Evolutionary conservation across 1,140 invertebrate genomes (phyloP).

Genomic region (Papilio helenus): DNA sequence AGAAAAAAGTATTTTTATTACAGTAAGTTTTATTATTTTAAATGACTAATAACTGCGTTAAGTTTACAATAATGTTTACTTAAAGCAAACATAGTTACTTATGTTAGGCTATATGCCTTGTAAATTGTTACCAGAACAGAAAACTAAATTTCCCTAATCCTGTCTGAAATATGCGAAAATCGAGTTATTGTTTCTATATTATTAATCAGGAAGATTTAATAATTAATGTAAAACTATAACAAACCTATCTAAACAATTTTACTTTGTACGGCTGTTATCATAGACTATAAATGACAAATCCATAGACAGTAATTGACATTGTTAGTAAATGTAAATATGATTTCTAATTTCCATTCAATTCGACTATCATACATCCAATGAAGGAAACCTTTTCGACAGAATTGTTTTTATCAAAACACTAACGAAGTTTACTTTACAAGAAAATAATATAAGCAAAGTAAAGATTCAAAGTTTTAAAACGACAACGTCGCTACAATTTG

Average conservation of each 20-base stretch:
- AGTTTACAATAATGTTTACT: not conserved
- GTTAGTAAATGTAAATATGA: no score
- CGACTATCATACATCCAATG: no score
- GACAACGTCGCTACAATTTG: slow-evolving; percentile 7
- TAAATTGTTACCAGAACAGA: slow-evolving; percentile 12
- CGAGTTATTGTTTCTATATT: not conserved
- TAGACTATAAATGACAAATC: no score
- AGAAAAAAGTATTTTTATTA: not conserved
- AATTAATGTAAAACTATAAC: no score
- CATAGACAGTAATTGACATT: no score
- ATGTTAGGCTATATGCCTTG: not conserved
- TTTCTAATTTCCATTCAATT: no score
- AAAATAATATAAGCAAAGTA: not conserved
- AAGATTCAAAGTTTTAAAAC: slow-evolving; percentile 9
- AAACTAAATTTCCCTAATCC: slow-evolving; percentile 18
- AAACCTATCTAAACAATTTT: no score
- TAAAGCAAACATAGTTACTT: not conserved
- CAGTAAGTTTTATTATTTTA: not conserved
- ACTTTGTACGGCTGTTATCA: no score
- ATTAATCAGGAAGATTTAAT: not conserved
- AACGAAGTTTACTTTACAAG: not conserved
- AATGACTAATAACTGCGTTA: not conserved
- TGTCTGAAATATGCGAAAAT: not conserved
- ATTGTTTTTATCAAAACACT: not conserved
- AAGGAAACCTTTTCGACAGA: not conserved